phyloP scores from a whole-genome alignment of 2,113 vertebrate genomes.

The Podarcis raffonei region DNA sequence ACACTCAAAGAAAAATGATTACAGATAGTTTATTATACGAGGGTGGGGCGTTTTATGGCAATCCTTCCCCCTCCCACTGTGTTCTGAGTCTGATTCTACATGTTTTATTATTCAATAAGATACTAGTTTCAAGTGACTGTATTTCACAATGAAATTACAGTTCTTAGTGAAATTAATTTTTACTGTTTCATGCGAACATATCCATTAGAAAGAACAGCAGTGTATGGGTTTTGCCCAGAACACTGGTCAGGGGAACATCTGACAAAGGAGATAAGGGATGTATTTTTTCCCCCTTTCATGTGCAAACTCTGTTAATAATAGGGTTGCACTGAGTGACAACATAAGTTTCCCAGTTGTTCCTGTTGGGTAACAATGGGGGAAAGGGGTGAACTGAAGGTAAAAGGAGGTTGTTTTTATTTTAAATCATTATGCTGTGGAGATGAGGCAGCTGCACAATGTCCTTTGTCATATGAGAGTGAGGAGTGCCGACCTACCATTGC shows the following conservation, averaged over 20 bases:
- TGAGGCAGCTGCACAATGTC: neutral
- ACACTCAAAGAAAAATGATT: neutral
- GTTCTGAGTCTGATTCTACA: neutral
- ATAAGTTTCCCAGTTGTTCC: neutral
- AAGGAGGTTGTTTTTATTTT: neutral
- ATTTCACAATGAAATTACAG: accelerated
- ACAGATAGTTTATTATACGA: neutral
- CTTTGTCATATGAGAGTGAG: neutral
- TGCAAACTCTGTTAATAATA: neutral
- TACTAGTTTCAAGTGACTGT: neutral
- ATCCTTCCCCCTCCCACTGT: neutral
- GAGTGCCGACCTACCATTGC: neutral
- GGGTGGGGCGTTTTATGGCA: neutral
- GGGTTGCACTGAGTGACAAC: accelerated
- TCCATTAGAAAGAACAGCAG: neutral
- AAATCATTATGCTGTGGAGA: neutral
- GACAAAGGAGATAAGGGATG: neutral
- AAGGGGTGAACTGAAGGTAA: neutral
- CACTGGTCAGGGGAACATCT: neutral
- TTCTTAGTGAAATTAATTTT: conserved; percentile 1
- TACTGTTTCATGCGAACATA: neutral
- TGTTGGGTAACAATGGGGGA: neutral
- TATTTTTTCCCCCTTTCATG: neutral
- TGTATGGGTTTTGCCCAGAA: neutral
- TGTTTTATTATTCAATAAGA: conserved; percentile 7